A percentile compares a stretch with the other conserved stretches of the same genome.
phyloP scores from a whole-genome alignment of 1,140 invertebrate genomes.

The Aphaenogaster ashmeadi region DNA sequence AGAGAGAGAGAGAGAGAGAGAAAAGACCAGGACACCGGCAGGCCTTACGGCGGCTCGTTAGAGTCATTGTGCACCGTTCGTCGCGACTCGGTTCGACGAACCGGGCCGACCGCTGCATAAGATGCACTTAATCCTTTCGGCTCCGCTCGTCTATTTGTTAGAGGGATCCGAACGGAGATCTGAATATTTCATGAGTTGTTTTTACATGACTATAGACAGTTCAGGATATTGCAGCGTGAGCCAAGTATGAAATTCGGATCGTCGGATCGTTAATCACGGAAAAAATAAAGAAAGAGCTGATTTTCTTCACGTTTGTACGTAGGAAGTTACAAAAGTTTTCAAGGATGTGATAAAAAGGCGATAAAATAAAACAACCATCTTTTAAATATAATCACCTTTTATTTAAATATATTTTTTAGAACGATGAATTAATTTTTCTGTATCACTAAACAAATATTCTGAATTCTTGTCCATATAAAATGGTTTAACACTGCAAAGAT shows the following conservation, averaged over 20 bases:
- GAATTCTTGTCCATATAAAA: too few species aligned
- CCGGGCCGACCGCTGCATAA: constrained; percentile 69
- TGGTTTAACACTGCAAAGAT: too few species aligned
- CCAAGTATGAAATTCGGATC: not conserved
- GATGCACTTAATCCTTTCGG: constrained; percentile 56
- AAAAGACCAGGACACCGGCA: constrained; percentile 63
- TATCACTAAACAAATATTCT: too few species aligned
- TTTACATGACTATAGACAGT: not conserved
- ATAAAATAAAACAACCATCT: too few species aligned
- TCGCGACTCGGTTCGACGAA: constrained; percentile 74
- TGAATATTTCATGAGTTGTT: constrained; percentile 47
- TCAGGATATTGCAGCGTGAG: not conserved
- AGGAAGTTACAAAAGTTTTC: too few species aligned
- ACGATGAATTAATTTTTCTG: too few species aligned
- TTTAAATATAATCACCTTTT: too few species aligned
- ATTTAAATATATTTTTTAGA: too few species aligned
- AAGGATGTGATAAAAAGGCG: too few species aligned
- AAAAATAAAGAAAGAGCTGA: not conserved
- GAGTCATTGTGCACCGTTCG: constrained; percentile 79
- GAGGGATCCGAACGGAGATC: constrained; percentile 1
- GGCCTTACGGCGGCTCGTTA: constrained; percentile 74
- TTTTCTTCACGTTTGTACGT: not conserved
- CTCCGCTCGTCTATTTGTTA: constrained; percentile 41
- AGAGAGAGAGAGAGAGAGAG: constrained; percentile 27
- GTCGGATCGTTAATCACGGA: not conserved